Percentiles rank a stretch among this genome's conserved stretches.
phyloP scores from a whole-genome alignment of 2,113 vertebrate species.

The Oreotrochilus melanogaster region DNA sequence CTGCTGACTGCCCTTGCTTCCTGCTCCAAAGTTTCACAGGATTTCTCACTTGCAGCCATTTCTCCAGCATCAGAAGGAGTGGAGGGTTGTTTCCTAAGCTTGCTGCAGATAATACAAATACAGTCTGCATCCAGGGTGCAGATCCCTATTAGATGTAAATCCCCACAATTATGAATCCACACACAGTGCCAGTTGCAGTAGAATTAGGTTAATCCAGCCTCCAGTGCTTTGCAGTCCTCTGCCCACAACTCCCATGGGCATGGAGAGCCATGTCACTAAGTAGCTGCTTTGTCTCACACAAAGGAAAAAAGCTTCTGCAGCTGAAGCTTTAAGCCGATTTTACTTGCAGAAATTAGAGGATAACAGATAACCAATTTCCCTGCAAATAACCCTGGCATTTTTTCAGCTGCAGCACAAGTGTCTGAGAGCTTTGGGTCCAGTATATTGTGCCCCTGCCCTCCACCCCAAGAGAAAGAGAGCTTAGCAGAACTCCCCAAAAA shows the following conservation, averaged over 20 bases:
- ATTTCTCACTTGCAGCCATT: neutral
- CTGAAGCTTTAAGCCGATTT: slow-evolving; percentile 36
- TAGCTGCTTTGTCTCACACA: slow-evolving; percentile 27
- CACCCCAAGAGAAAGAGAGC: fast-evolving
- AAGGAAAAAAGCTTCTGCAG: neutral
- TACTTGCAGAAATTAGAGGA: slow-evolving; percentile 5
- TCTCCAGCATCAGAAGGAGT: neutral
- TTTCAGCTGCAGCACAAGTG: neutral
- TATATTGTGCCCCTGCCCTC: neutral
- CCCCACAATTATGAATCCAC: neutral
- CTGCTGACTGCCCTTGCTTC: neutral
- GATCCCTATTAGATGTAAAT: neutral
- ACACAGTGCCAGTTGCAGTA: neutral
- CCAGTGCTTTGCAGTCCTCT: neutral
- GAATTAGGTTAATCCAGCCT: neutral
- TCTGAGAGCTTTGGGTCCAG: neutral
- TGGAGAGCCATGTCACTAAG: neutral
- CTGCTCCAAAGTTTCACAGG: neutral
- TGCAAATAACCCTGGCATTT: slow-evolving; percentile 31
- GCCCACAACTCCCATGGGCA: neutral
- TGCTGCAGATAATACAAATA: neutral
- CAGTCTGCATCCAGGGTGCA: neutral
- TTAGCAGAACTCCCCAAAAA: neutral
- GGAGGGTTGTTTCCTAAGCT: neutral
- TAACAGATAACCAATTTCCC: slow-evolving; percentile 10